A percentile compares a stretch with the other conserved stretches of the same genome.
These are phyloP conservation scores for Drosophila quadrilineata DNA, from an alignment of 1,140 invertebrate species.

Conservation along the genomic window DNA sequence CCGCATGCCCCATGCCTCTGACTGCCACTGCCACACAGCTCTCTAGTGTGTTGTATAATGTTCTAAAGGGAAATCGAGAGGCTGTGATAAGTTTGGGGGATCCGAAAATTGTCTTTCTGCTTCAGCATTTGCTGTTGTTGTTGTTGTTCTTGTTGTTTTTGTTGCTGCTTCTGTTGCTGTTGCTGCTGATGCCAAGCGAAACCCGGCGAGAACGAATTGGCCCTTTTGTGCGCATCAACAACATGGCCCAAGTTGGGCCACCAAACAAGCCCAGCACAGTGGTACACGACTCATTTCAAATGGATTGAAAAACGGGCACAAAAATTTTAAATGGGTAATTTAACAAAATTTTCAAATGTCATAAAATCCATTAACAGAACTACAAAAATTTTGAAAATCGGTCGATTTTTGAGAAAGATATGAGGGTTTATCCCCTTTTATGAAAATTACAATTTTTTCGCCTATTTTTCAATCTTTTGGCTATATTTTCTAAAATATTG, in stretches of 20 bases:
- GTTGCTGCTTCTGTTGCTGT: slow-evolving; percentile 15
- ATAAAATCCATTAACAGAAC: no score
- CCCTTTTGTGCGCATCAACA: slow-evolving; percentile 75
- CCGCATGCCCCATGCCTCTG: not conserved
- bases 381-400: no score
- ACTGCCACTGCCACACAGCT: slow-evolving; percentile 41
- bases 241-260: slow-evolving; percentile 58
- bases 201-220: slow-evolving; percentile 77
- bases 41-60: slow-evolving; percentile 81
- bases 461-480: no score
- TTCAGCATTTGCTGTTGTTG: slow-evolving; percentile 18
- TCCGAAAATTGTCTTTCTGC: slow-evolving; percentile 81
- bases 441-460: not conserved
- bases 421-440: not conserved
- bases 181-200: slow-evolving; percentile 47
- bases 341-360: no score
- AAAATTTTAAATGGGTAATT: no score
- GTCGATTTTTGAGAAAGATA: no score
- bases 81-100: slow-evolving; percentile 81
- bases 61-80: slow-evolving; percentile 81
- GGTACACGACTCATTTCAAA: slow-evolving; percentile 9
- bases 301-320: no score
- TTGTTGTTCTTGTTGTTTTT: slow-evolving; percentile 20
- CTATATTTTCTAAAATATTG: no score
- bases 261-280: slow-evolving; percentile 46